Base-by-base conservation (phyloP, 2,113 vertebrate genomes). In the Caretta caretta region DNA sequence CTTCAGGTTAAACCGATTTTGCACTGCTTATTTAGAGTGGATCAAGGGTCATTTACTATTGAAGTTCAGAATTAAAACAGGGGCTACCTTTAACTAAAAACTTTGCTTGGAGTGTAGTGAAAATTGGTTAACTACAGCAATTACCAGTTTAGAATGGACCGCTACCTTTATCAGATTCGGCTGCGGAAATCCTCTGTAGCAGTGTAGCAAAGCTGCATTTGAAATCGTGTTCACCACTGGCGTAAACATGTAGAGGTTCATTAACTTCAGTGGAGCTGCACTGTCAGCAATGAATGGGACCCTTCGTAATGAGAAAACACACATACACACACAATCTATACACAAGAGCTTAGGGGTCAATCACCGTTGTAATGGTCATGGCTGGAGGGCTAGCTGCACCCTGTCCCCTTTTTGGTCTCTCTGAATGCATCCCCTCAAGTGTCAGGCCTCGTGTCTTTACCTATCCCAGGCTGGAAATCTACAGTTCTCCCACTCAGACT, bases 1-100 rank as follows among this genome's bases (percentile, higher is more conserved):
- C 65, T 94, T 65, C 95, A 95, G 84, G 57, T 38, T 96, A 88
- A 96, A 88, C 86, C 96, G 10, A 93, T 90, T 96, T 93, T 95
- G 79, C 83, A 96, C 89, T 91, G 95, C 89, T 93, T 93, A 86
- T 56, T 13, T 84, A 92, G 88, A 97, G 86, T 87, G 90, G 42
- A 78, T 78, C 42, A 78, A 46, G 42, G 10, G 54, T 78, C 65
- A 84, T 91, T 92, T 94, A 91, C 81, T 51, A 89, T 90, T 48
- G 87, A 89, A 95, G 75, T 89, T 91, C 78, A 86, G 95, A 81
- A 46, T 89, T 97, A 78, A 97, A 95, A 48, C 72, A 57, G 83
- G 85, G 88, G 54, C 92, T 95, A 13, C 87, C 78, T 93, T 96
- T 96, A 94, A 96, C 96, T 84, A 48, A 54, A 85, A 89, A 65